These are phyloP conservation scores for Mellilla xanthometata DNA, from an alignment of 2,888 invertebrate species.

Conservation along the genomic window DNA sequence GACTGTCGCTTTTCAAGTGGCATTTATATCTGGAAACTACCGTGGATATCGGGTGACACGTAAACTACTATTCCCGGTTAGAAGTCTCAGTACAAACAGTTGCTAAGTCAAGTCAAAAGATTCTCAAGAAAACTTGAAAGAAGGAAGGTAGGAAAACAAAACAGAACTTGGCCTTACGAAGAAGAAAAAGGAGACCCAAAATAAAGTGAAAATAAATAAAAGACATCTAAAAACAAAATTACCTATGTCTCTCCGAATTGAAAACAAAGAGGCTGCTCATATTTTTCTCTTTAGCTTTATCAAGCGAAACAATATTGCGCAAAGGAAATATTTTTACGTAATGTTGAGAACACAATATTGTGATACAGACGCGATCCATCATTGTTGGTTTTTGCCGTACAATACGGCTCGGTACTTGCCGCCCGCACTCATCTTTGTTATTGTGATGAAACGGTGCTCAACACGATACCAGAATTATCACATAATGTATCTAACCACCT, in stretches of 20 bases:
- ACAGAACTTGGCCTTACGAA: no score
- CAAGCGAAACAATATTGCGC: slow-evolving; percentile 5
- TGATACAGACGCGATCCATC: slow-evolving; percentile 40
- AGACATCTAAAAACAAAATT: no score
- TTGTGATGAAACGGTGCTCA: slow-evolving; percentile 37
- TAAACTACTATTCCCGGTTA: no score
- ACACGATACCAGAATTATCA: slow-evolving; percentile 25
- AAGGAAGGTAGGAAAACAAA: no score
- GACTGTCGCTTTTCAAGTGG: no score
- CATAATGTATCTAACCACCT: slow-evolving; percentile 26
- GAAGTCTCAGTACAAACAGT: no score
- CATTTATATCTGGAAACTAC: no score
- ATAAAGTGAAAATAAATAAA: no score
- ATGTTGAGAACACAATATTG: slow-evolving; percentile 12
- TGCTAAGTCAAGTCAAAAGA: no score
- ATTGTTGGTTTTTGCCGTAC: slow-evolving; percentile 42
- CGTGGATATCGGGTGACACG: no score
- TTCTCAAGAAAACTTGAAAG: no score
- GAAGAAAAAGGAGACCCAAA: no score
- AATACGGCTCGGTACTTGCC: slow-evolving; percentile 32
- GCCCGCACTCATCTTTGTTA: slow-evolving; percentile 35
- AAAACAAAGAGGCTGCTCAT: not conserved
- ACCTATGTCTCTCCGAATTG: not conserved
- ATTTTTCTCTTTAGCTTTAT: slow-evolving; percentile 1
- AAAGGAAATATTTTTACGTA: slow-evolving; percentile 14